Percentiles rank a stretch among this genome's conserved stretches.
Evolutionary conservation across 2,888 invertebrate genomes (phyloP).

Genomic region (Deroplatys truncata): DNA sequence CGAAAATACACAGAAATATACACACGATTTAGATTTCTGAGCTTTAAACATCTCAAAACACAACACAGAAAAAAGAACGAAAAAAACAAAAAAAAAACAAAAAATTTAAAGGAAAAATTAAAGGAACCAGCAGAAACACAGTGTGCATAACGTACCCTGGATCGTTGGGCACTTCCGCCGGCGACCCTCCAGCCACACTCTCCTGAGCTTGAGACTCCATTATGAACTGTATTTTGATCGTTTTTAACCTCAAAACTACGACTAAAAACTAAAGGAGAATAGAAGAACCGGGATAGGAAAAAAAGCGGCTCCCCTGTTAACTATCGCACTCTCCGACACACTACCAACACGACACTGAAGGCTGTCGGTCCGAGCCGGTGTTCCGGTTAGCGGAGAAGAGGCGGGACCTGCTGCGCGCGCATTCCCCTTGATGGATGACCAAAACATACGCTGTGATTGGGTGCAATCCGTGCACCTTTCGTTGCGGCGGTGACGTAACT

Average conservation of each 20-base stretch:
- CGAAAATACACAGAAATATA: not conserved
- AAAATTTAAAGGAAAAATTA: not conserved
- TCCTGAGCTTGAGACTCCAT: slow-evolving; percentile 79
- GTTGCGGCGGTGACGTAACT: slow-evolving; percentile 41
- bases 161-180: slow-evolving; percentile 90
- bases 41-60: not conserved
- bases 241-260: slow-evolving; percentile 48
- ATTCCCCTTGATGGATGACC: slow-evolving; percentile 42
- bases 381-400: slow-evolving; percentile 4
- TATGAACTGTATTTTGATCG: slow-evolving; percentile 36
- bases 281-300: slow-evolving; percentile 50
- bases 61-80: not conserved
- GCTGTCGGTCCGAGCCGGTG: slow-evolving; percentile 43
- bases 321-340: slow-evolving; percentile 57
- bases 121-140: not conserved
- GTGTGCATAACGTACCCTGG: slow-evolving; percentile 67
- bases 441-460: slow-evolving; percentile 48
- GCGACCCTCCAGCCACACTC: slow-evolving; percentile 69
- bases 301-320: slow-evolving; percentile 58
- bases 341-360: slow-evolving; percentile 68
- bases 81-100: not conserved
- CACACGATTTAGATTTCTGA: not conserved
- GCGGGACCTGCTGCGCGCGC: slow-evolving; percentile 40
- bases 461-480: slow-evolving; percentile 46
- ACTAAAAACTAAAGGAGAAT: slow-evolving; percentile 51